Conservation (phyloP, 1,140 invertebrate genomes). For the Heliconius melpomene region DNA sequence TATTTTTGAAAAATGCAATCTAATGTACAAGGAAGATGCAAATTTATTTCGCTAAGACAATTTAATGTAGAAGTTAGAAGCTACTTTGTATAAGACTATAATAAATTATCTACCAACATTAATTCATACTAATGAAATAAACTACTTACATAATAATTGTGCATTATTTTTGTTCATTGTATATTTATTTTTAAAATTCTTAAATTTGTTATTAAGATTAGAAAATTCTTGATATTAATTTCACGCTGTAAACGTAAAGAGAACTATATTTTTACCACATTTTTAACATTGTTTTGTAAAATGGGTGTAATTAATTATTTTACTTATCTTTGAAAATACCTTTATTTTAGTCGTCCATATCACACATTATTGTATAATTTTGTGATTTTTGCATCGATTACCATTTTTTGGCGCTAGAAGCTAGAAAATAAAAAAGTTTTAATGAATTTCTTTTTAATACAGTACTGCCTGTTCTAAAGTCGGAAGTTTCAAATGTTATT, state of each 20-base stretch:
- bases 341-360: too few species aligned
- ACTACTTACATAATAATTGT: background rate
- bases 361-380: background rate
- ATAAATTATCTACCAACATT: too few species aligned
- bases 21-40: background rate
- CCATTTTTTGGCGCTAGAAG: constrained; percentile 12
- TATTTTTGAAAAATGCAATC: background rate
- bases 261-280: too few species aligned
- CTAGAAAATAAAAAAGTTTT: constrained; percentile 26
- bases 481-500: constrained; percentile 25
- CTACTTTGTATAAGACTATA: background rate
- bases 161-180: background rate
- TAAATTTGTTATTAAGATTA: too few species aligned
- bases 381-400: background rate
- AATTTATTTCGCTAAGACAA: background rate
- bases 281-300: too few species aligned
- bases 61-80: background rate
- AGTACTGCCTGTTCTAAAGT: constrained; percentile 20
- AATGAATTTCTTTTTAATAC: constrained; percentile 30
- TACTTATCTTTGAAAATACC: too few species aligned
- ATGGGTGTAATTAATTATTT: too few species aligned
- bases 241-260: background rate
- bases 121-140: too few species aligned
- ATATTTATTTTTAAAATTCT: too few species aligned
- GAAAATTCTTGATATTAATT: background rate